Percentiles rank a stretch among this genome's conserved stretches.
Evolutionary conservation across 2,113 vertebrate species (phyloP).

Genomic region (Solea senegalensis): DNA sequence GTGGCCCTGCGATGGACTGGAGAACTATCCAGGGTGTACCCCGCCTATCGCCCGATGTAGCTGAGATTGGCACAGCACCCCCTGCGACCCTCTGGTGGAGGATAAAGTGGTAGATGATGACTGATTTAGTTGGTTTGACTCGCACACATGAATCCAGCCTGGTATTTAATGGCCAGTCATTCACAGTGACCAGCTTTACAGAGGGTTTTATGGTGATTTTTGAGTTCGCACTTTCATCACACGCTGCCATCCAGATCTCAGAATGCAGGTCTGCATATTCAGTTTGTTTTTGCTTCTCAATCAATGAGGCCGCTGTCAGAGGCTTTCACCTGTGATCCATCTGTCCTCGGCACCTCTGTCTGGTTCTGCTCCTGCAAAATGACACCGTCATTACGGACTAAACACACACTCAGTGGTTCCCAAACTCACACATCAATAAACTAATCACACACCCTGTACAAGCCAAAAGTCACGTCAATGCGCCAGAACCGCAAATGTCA

Average conservation of each 20-base stretch:
- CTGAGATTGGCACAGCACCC: too few relatives aligned
- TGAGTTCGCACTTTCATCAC: slow-evolving; percentile 49
- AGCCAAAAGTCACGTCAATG: slow-evolving; percentile 51
- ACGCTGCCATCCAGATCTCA: slow-evolving; percentile 35
- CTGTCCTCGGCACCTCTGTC: slow-evolving; percentile 32
- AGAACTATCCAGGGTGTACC: too few relatives aligned
- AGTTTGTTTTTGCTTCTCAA: slow-evolving; percentile 42
- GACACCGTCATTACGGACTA: slow-evolving; percentile 45
- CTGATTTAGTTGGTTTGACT: slow-evolving; percentile 4
- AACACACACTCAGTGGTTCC: slow-evolving; percentile 42
- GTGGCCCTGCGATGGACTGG: too few relatives aligned
- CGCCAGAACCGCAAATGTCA: slow-evolving; percentile 63
- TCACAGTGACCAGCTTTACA: slow-evolving; percentile 27
- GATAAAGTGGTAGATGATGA: too few relatives aligned
- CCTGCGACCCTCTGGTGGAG: too few relatives aligned
- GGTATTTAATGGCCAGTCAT: slow-evolving; percentile 17
- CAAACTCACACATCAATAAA: slow-evolving; percentile 63
- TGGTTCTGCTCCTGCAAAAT: slow-evolving; percentile 32
- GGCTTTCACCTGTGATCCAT: slow-evolving; percentile 46
- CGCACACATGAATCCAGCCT: slow-evolving; percentile 7
- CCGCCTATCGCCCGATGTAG: too few relatives aligned
- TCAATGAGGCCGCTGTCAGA: slow-evolving; percentile 27
- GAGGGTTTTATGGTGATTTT: slow-evolving; percentile 57
- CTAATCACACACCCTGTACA: slow-evolving; percentile 51
- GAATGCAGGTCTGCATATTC: slow-evolving; percentile 41